phyloP scores from a whole-genome alignment of 1,140 invertebrate species.

The Drosophila micromelanica region DNA sequence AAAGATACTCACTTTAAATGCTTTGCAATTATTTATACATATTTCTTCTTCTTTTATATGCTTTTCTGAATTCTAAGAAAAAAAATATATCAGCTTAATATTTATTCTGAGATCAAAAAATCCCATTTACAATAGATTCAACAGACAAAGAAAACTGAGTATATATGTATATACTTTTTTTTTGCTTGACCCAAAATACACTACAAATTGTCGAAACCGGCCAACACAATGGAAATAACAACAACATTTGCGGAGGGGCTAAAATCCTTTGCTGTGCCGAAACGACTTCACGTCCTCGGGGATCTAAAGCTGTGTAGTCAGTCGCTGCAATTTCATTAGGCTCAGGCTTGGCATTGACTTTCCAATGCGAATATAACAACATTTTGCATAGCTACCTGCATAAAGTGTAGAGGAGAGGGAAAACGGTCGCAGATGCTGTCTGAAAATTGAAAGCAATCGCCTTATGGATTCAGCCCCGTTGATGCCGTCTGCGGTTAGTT shows the following conservation, averaged over 20 bases:
- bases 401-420: too few relatives aligned
- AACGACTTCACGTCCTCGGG: not conserved
- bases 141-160: slow-evolving; percentile 23
- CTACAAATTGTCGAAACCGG: slow-evolving; percentile 1
- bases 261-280: slow-evolving; percentile 19
- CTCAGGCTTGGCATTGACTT: slow-evolving; percentile 29
- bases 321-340: slow-evolving; percentile 50
- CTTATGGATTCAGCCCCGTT: not conserved
- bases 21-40: too few relatives aligned
- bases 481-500: not conserved
- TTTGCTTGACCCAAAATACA: slow-evolving; percentile 28
- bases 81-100: too few relatives aligned
- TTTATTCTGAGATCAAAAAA: slow-evolving; percentile 2
- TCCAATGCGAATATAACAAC: slow-evolving; percentile 7
- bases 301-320: slow-evolving; percentile 20
- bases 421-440: not conserved
- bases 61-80: too few relatives aligned
- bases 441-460: not conserved
- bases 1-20: too few relatives aligned
- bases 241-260: slow-evolving; percentile 12
- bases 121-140: slow-evolving; percentile 42
- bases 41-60: too few relatives aligned
- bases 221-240: not conserved
- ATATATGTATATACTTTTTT: slow-evolving; percentile 19
- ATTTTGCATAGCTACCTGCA: slow-evolving; percentile 1